A percentile compares a stretch with the other conserved stretches of the same genome.
phyloP scores from a whole-genome alignment of 2,888 invertebrate species.

The Ernsta delagoae region DNA sequence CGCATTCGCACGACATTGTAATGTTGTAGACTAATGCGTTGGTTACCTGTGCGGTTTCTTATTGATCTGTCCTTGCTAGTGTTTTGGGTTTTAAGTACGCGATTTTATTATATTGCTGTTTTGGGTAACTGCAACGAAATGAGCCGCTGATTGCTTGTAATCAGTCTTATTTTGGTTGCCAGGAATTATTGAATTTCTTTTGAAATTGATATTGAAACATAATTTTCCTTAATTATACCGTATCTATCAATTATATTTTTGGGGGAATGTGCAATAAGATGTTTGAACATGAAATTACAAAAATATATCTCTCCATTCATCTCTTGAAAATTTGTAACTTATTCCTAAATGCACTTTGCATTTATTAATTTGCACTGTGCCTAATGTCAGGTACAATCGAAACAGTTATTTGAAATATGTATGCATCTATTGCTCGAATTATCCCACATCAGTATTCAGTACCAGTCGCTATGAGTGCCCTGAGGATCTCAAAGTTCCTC shows the following conservation, averaged over 20 bases:
- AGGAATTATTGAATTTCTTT: too few relatives aligned
- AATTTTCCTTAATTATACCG: too few relatives aligned
- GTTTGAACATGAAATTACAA: too few relatives aligned
- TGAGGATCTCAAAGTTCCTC: constrained; percentile 23
- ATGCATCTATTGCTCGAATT: background rate
- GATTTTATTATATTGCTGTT: too few relatives aligned
- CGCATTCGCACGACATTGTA: constrained; percentile 33
- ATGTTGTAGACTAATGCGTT: constrained; percentile 31
- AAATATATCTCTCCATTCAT: too few relatives aligned
- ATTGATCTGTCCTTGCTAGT: constrained; percentile 15
- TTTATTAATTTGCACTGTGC: background rate
- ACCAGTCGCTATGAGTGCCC: constrained; percentile 7
- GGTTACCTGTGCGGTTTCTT: constrained; percentile 7
- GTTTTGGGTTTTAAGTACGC: background rate
- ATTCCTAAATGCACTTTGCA: too few relatives aligned
- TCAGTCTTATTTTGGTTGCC: too few relatives aligned
- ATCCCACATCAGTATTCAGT: constrained; percentile 19
- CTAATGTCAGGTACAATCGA: background rate
- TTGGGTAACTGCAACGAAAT: too few relatives aligned
- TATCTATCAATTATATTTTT: too few relatives aligned
- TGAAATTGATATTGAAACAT: too few relatives aligned
- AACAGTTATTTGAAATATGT: background rate
- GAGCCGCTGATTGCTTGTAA: too few relatives aligned
- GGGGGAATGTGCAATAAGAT: too few relatives aligned
- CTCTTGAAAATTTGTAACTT: background rate